Conservation (phyloP, 2,888 invertebrate species). For the Sesia bembeciformis region DNA sequence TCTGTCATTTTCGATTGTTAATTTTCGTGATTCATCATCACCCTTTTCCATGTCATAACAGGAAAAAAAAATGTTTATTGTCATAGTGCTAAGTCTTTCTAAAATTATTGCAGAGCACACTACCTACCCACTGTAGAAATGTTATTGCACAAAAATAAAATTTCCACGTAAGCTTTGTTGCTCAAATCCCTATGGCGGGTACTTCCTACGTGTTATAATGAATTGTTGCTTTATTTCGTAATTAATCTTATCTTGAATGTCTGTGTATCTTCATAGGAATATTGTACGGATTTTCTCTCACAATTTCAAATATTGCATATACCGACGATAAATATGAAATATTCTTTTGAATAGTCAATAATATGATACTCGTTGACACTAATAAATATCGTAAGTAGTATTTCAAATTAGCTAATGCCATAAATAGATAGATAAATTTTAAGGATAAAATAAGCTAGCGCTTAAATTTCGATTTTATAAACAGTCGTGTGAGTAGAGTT, state of each 20-base stretch:
- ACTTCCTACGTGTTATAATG: not conserved
- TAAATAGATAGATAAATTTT: conserved; percentile 3
- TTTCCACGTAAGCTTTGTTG: not conserved
- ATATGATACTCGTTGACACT: not conserved
- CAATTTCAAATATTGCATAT: not conserved
- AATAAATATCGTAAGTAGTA: not conserved
- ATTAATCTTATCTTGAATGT: too few relatives aligned
- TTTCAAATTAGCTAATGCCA: conserved; percentile 19
- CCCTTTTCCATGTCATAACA: too few relatives aligned
- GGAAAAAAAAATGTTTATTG: too few relatives aligned
- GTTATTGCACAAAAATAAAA: not conserved
- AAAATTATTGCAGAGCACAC: not conserved
- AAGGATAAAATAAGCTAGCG: conserved; percentile 26
- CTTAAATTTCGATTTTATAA: conserved; percentile 31
- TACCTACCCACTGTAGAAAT: not conserved
- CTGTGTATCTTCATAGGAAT: not conserved
- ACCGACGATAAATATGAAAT: not conserved
- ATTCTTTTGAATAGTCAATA: not conserved
- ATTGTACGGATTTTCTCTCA: not conserved
- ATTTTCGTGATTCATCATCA: too few relatives aligned
- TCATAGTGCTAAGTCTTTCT: not conserved
- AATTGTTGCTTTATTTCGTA: too few relatives aligned
- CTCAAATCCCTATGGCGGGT: not conserved
- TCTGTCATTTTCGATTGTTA: too few relatives aligned
- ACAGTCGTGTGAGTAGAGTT: conserved; percentile 3